Evolutionary conservation across 1,140 invertebrate species (phyloP).

Genomic region (honey bee (Apis mellifera)): Amel_HAv3.1 CM009944.2:8306001-8306500

Average conservation of each 20-base stretch:
- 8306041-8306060: constrained; percentile 43
- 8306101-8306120: background rate
- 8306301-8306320: background rate
- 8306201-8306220: background rate
- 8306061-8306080: background rate
- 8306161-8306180: background rate
- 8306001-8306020: constrained; percentile 16
- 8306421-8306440: too few species aligned
- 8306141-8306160: constrained; percentile 1
- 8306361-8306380: background rate
- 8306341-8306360: background rate
- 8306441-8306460: too few species aligned
- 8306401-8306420: too few species aligned
- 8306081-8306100: background rate
- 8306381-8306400: background rate
- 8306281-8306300: constrained; percentile 8
- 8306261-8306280: background rate
- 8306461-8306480: too few species aligned
- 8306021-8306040: constrained; percentile 38
- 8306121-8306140: background rate
- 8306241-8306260: background rate
- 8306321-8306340: background rate
- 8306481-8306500: too few species aligned
- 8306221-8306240: constrained; percentile 15
- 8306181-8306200: background rate